Conservation (phyloP, 2,888 invertebrate species). For the Xanthorhoe designata region DNA sequence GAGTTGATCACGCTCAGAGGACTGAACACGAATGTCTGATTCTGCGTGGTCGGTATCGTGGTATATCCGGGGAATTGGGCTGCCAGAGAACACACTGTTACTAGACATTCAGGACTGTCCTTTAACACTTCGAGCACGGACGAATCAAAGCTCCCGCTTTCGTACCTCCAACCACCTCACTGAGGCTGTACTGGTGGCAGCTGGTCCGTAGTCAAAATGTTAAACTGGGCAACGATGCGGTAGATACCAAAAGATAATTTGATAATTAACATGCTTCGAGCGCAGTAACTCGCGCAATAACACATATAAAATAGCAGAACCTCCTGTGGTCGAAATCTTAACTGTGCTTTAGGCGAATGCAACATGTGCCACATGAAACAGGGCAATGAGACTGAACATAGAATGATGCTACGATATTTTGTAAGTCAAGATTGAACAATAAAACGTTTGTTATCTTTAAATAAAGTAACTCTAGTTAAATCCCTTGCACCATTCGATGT, state of each 20-base stretch:
- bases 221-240: not conserved
- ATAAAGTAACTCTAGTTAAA: not conserved
- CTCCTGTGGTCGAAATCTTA: not conserved
- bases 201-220: not conserved
- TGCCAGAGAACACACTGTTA: constrained; percentile 44
- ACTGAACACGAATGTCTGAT: constrained; percentile 92
- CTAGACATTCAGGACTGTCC: constrained; percentile 7
- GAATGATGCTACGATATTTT: constrained; percentile 7
- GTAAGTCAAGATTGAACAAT: not conserved
- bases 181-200: no score
- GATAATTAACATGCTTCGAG: not conserved
- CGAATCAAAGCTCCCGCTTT: no score
- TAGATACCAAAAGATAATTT: not conserved
- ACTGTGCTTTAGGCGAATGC: constrained; percentile 1
- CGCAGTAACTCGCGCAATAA: not conserved
- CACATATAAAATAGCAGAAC: not conserved
- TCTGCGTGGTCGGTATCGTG: constrained; percentile 91
- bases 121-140: not conserved
- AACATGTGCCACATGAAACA: not conserved
- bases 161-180: not conserved
- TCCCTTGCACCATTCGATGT: constrained; percentile 1
- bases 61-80: constrained; percentile 91
- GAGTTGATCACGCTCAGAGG: constrained; percentile 89
- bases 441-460: not conserved
- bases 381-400: not conserved